Evolutionary conservation across 2,888 invertebrate species (phyloP), one percentile per base, ranked within the genome.

Genomic region (Synanthedon andrenaeformis): DNA sequence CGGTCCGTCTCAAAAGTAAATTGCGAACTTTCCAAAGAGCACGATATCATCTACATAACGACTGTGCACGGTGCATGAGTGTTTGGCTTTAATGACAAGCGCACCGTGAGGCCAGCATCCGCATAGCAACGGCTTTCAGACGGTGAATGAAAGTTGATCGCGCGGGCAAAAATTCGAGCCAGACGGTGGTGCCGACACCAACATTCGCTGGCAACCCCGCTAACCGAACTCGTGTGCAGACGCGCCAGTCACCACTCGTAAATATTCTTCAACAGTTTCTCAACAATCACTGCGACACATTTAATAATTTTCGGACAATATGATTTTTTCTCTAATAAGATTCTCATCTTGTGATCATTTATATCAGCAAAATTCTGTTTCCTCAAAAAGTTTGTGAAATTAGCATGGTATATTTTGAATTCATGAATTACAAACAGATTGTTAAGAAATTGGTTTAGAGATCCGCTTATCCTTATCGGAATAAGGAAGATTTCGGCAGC

Each of bases 91-190:
- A 80, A 83, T 79, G 80, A 76, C 81, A 72, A 77, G 49, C 73
- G 72, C 75, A 71, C 71, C 64, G 76, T 70, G 76, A 69, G 78
- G 74, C 77, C 82, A 74, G 81, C 78, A 83, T 87, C 86, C 86
- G 86, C 85, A 68, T 87, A 77, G 86, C 82, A 85, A 87, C 85
- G 80, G 79, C 76, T 78, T 79, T 79, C 79, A 78, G 79, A 74
- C 72, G 70, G 73, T 79, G 78, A 85, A 86, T 81, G 86, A 87
- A 87, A 87, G 86, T 87, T 84, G 80, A 81, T 79, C 78, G 70
- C 66, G 69, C 70, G 70, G 71, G 70, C 73, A 76, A 75, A 80
- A 77, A 80, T 76, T 72, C 71, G 73, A 74, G 68, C 69, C 66
- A 65, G 62, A 57, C 65, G 67, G 59, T 65, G 67, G 70, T 72